These are phyloP conservation scores for Stomatorhinus ivindoensis DNA, from an alignment of 2,113 vertebrate genomes.

Conservation along the genomic window DNA sequence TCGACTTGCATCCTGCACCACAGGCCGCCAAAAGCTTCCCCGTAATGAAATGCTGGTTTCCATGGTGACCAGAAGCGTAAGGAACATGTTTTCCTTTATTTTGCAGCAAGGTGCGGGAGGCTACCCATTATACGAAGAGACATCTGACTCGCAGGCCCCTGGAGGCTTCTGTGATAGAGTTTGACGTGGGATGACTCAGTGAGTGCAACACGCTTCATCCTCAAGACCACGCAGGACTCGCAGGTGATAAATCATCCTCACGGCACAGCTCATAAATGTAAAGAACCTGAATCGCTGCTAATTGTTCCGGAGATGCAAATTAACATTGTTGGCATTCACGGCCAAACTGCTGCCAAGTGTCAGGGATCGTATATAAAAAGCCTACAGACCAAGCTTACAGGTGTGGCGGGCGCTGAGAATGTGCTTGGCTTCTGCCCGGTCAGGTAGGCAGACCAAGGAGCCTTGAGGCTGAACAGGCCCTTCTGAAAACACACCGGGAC, in stretches of 20 bases:
- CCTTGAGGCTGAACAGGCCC: neutral
- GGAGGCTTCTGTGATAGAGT: neutral
- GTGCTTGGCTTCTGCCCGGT: neutral
- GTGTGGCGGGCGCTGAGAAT: neutral
- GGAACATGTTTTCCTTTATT: neutral
- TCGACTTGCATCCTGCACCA: neutral
- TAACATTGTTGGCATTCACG: neutral
- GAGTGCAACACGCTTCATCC: neutral
- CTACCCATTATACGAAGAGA: neutral
- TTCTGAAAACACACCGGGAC: neutral
- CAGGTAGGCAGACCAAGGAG: neutral
- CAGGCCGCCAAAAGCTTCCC: neutral
- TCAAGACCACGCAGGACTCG: neutral
- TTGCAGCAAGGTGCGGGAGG: neutral
- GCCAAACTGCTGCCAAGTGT: neutral
- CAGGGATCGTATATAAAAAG: neutral
- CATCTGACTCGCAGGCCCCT: neutral
- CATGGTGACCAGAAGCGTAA: slow-evolving; percentile 2
- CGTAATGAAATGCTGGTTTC: neutral
- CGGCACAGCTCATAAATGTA: neutral
- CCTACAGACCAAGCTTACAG: neutral
- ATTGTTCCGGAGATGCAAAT: neutral
- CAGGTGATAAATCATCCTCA: neutral
- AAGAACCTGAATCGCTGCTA: neutral
- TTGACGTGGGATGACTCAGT: slow-evolving; percentile 1